A percentile compares a stretch with the other conserved stretches of the same genome.
Conservation (phyloP, 1,140 invertebrate species). For the Akabosia matsudoensis region DNA sequence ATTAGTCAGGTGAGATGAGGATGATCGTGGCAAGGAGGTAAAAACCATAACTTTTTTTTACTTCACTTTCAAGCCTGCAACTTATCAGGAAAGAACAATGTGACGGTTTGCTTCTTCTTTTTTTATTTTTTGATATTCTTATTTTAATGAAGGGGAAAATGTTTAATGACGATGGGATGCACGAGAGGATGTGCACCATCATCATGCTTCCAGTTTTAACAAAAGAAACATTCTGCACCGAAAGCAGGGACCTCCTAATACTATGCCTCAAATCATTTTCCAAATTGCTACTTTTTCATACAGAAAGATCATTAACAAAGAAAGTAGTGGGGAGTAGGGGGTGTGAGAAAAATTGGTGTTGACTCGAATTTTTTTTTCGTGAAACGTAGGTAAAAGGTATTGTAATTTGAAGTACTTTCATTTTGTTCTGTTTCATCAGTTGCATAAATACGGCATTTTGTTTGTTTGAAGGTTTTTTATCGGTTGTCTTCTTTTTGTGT, state of each 20-base stretch:
- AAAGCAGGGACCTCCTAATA: not conserved
- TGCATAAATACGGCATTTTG: too few species aligned
- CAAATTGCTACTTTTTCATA: not conserved
- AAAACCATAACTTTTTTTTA: not conserved
- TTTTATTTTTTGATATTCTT: not conserved
- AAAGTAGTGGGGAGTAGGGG: too few species aligned
- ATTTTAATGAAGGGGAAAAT: not conserved
- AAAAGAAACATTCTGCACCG: not conserved
- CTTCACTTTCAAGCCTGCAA: not conserved
- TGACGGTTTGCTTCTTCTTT: too few species aligned
- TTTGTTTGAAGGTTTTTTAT: too few species aligned
- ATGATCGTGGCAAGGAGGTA: not conserved
- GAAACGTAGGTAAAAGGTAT: too few species aligned
- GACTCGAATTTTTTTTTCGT: too few species aligned
- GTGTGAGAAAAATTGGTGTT: too few species aligned
- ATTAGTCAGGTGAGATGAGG: conserved; percentile 14
- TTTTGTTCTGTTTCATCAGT: too few species aligned
- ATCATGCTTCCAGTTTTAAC: not conserved
- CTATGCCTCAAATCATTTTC: not conserved
- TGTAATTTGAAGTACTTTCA: too few species aligned
- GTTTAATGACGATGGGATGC: not conserved
- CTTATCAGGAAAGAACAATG: not conserved
- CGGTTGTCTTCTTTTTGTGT: too few species aligned
- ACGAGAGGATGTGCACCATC: not conserved
- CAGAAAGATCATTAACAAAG: too few species aligned